These are phyloP conservation scores for Timandra comae DNA, from an alignment of 2,888 invertebrate species.

Conservation along the genomic window DNA sequence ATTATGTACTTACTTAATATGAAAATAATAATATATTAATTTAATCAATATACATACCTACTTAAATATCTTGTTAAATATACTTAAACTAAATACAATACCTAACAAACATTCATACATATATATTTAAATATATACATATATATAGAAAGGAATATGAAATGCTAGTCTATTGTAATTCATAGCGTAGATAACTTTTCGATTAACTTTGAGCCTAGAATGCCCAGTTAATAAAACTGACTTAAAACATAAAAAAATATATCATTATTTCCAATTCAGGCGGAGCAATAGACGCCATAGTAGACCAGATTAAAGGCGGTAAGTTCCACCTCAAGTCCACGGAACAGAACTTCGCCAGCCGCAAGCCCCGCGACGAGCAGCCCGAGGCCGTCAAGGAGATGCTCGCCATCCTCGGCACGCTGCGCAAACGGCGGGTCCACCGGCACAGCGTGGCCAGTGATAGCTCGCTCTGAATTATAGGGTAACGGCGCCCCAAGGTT, in stretches of 20 bases:
- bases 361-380: constrained; percentile 75
- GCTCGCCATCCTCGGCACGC: constrained; percentile 79
- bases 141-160: too few species aligned
- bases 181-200: too few species aligned
- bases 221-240: too few species aligned
- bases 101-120: too few species aligned
- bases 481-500: too few species aligned
- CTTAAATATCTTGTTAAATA: not conserved
- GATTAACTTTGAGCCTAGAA: too few species aligned
- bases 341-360: constrained; percentile 76
- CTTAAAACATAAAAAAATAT: not conserved
- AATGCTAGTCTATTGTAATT: too few species aligned
- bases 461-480: too few species aligned
- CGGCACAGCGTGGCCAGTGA: constrained; percentile 15
- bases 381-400: constrained; percentile 78
- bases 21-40: too few species aligned
- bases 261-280: constrained; percentile 31
- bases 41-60: too few species aligned
- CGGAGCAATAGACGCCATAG: constrained; percentile 84
- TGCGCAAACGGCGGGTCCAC: constrained; percentile 43
- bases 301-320: constrained; percentile 86
- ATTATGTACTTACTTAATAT: too few species aligned
- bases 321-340: constrained; percentile 82
- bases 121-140: too few species aligned
- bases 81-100: not conserved